phyloP scores from a whole-genome alignment of 2,113 vertebrate species.

The Daphoenositta chrysoptera region DNA sequence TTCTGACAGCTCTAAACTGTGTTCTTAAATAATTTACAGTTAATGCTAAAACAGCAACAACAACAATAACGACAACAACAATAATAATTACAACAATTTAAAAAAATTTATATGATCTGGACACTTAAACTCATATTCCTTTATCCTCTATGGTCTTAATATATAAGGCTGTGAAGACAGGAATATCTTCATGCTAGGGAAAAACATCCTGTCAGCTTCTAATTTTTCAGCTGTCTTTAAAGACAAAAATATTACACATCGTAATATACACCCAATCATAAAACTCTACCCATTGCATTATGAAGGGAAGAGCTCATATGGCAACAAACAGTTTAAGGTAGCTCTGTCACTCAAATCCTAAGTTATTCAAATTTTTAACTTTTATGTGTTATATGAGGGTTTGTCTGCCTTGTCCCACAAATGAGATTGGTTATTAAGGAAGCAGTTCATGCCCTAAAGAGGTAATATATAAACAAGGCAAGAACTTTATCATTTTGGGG shows the following conservation, averaged over 20 bases:
- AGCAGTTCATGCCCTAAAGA: background rate
- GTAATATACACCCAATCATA: background rate
- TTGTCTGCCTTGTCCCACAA: background rate
- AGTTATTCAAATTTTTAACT: background rate
- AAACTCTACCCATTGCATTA: background rate
- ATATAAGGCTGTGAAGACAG: background rate
- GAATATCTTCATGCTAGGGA: background rate
- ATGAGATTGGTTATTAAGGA: background rate
- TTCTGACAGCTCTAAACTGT: background rate
- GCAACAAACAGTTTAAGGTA: background rate
- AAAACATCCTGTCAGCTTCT: background rate
- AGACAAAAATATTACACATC: background rate
- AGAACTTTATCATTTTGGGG: background rate
- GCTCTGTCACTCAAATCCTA: background rate
- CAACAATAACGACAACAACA: background rate
- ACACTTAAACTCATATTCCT: background rate
- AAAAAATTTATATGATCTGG: background rate
- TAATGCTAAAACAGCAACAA: background rate
- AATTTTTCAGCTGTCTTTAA: background rate
- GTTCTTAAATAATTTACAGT: background rate
- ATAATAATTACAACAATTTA: background rate
- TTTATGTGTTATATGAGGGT: background rate
- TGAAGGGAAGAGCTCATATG: background rate
- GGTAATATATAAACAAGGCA: background rate
- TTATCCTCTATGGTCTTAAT: background rate